A percentile compares a stretch with the other conserved stretches of the same genome.
These are phyloP conservation scores for Halichondria panicea DNA, from an alignment of 37 sponge, comb jelly and placozoan genomes.

Conservation along the genomic window DNA sequence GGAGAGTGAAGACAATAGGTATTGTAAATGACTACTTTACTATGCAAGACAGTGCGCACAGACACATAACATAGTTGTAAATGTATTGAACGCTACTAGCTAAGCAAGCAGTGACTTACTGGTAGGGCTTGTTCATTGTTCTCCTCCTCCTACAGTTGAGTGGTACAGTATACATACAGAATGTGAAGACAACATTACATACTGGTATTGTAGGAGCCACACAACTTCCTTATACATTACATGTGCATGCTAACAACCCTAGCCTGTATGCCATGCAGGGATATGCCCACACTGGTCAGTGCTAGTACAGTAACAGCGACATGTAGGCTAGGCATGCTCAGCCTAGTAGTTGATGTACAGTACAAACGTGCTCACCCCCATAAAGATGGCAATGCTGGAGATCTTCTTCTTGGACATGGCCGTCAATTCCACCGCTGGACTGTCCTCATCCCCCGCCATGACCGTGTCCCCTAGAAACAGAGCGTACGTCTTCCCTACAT, in stretches of 20 bases:
- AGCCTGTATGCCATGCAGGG: no score
- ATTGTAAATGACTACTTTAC: background rate
- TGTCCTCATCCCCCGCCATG: conserved; percentile 62
- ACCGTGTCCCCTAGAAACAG: conserved; percentile 95
- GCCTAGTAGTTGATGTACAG: background rate
- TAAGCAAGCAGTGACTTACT: no score
- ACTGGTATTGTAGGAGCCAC: no score
- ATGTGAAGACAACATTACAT: no score
- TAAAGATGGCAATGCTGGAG: conserved; percentile 90
- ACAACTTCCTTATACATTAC: no score
- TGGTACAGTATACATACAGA: background rate
- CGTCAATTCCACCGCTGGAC: conserved; percentile 61
- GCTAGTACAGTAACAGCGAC: no score
- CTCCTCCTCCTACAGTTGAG: conserved; percentile 61
- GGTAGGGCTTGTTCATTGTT: conserved; percentile 44
- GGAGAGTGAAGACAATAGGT: background rate
- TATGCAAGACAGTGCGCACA: conserved; percentile 5
- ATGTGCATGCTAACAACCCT: no score
- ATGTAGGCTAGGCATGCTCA: background rate
- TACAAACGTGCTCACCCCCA: conserved; percentile 69
- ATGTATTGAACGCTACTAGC: no score
- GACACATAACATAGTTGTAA: no score
- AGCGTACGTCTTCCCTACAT: conserved; percentile 65
- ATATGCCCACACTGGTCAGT: no score
- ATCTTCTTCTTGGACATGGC: conserved; percentile 88